A percentile compares a stretch with the other conserved stretches of the same genome.
Evolutionary conservation across 1,140 invertebrate species (phyloP).

Genomic region (Drosophila mojavensis): DNA sequence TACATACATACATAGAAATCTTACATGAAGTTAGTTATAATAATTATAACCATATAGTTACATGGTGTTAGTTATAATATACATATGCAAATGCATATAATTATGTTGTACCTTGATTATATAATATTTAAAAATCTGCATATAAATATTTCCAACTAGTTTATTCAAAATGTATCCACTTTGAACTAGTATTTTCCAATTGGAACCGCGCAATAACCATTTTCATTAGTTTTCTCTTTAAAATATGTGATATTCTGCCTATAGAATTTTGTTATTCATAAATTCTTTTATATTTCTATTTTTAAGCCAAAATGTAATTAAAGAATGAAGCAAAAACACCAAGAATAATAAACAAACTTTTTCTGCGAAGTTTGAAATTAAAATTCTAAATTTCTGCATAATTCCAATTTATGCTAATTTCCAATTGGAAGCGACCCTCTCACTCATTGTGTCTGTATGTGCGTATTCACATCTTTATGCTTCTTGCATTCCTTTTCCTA

Average conservation of each 20-base stretch:
- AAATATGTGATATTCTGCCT: background rate
- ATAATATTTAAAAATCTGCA: background rate
- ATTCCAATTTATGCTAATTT: constrained; percentile 3
- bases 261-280: background rate
- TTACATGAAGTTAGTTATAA: too few relatives aligned
- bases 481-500: constrained; percentile 4
- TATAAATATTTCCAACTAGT: background rate
- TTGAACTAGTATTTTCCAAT: too few relatives aligned
- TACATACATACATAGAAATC: background rate
- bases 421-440: background rate
- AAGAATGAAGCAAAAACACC: background rate
- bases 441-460: background rate
- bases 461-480: background rate
- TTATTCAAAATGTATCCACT: background rate
- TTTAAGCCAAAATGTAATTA: background rate
- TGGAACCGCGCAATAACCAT: too few relatives aligned
- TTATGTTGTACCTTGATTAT: too few relatives aligned
- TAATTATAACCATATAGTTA: too few relatives aligned
- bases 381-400: constrained; percentile 3
- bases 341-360: background rate
- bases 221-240: background rate
- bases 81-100: too few relatives aligned
- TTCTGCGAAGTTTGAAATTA: background rate
- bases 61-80: too few relatives aligned
- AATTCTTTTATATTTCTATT: background rate